These are phyloP conservation scores for Tiliacea citrago DNA, from an alignment of 2,888 invertebrate species.

Conservation along the genomic window DNA sequence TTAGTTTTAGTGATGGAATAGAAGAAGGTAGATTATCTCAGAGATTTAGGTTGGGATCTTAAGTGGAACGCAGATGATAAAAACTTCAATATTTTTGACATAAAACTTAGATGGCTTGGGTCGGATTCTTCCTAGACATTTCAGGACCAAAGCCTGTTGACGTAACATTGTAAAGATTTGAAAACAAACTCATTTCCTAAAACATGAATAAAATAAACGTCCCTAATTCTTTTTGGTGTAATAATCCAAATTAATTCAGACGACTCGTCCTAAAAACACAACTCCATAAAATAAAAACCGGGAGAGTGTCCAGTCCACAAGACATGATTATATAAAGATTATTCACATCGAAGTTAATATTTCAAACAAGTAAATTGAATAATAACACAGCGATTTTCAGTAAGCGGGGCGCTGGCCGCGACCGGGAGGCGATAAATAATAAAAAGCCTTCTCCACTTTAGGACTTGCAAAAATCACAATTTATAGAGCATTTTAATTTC, in stretches of 20 bases:
- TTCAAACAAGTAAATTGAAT: slow-evolving; percentile 88
- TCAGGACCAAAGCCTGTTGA: slow-evolving; percentile 18
- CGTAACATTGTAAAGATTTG: slow-evolving; percentile 8
- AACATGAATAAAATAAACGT: slow-evolving; percentile 31
- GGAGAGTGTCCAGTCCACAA: slow-evolving; percentile 56
- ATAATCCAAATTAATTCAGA: slow-evolving; percentile 40
- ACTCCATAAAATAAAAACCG: slow-evolving; percentile 42
- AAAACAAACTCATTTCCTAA: slow-evolving; percentile 12
- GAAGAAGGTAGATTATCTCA: slow-evolving; percentile 22
- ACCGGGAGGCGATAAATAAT: slow-evolving; percentile 88
- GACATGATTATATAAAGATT: slow-evolving; percentile 73
- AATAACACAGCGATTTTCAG: slow-evolving; percentile 88
- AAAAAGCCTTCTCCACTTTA: slow-evolving; percentile 91
- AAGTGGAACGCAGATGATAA: slow-evolving; percentile 18
- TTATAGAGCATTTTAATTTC: slow-evolving; percentile 91
- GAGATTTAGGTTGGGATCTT: neutral
- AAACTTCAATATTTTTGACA: slow-evolving; percentile 26
- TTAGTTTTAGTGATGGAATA: slow-evolving; percentile 43
- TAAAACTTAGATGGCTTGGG: slow-evolving; percentile 11
- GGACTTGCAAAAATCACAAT: slow-evolving; percentile 91
- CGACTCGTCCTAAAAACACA: slow-evolving; percentile 39
- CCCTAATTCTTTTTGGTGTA: slow-evolving; percentile 43
- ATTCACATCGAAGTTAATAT: slow-evolving; percentile 82
- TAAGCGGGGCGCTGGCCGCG: slow-evolving; percentile 85
- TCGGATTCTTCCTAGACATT: neutral